Evolutionary conservation across 2,888 invertebrate genomes (phyloP).

Genomic region (Phaonia tiefii): DNA sequence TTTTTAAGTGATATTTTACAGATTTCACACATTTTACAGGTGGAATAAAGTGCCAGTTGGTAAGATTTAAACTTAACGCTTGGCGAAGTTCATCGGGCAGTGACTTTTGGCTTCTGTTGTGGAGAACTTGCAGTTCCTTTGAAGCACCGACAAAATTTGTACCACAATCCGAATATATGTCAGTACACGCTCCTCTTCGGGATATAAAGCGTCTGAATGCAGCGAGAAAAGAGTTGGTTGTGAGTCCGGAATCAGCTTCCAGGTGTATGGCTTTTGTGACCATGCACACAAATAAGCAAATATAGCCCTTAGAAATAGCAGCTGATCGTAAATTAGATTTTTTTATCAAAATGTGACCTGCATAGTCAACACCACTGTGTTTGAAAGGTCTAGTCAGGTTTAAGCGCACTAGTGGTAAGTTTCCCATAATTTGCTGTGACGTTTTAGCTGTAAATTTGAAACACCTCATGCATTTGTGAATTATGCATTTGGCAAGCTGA

Average conservation of each 20-base stretch:
- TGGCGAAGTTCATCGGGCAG: too few relatives aligned
- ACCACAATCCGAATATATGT: too few relatives aligned
- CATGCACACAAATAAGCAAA: too few relatives aligned
- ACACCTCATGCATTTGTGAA: constrained; percentile 29
- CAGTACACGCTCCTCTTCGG: too few relatives aligned
- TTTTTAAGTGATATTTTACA: constrained; percentile 52
- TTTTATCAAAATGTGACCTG: constrained; percentile 66
- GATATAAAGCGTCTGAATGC: too few relatives aligned
- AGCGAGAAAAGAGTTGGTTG: constrained; percentile 62
- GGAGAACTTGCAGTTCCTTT: too few relatives aligned
- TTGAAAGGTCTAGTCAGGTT: constrained; percentile 52
- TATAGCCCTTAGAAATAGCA: too few relatives aligned
- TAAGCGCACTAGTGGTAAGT: constrained; percentile 53
- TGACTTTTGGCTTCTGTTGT: constrained; percentile 44
- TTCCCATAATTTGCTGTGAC: constrained; percentile 52
- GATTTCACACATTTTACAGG: too few relatives aligned
- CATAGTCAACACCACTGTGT: constrained; percentile 66
- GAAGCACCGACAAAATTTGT: too few relatives aligned
- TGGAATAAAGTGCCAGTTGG: too few relatives aligned
- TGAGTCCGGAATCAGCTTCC: constrained; percentile 62
- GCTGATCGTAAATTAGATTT: too few relatives aligned
- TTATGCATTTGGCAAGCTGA: constrained; percentile 42
- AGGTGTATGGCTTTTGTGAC: too few relatives aligned
- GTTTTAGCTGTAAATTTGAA: constrained; percentile 44
- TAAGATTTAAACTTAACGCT: constrained; percentile 35